Conservation (phyloP, 2,888 invertebrate genomes). For the Volucella inflata region DNA sequence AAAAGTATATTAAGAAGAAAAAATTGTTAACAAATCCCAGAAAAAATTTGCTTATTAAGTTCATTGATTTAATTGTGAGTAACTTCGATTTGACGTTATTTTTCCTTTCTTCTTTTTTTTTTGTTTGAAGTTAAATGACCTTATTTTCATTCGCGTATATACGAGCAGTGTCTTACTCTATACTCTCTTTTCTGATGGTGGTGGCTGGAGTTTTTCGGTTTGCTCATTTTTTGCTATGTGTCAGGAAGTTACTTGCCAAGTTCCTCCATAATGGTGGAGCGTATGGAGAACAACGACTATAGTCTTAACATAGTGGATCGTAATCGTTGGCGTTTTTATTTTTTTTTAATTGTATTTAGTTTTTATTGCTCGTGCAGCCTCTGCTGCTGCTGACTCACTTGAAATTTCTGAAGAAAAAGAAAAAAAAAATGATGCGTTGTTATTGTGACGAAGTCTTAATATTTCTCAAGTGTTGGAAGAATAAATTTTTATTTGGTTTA, state of each 20-base stretch:
- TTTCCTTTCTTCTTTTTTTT: background rate
- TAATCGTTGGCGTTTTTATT: background rate
- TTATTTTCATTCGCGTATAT: conserved; percentile 3
- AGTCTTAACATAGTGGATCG: conserved; percentile 16
- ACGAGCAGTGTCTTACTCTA: too few relatives aligned
- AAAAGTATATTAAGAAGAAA: conserved; percentile 28
- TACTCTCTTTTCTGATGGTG: too few relatives aligned
- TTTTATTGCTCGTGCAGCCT: background rate
- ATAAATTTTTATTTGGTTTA: background rate
- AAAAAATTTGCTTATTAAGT: conserved; percentile 1
- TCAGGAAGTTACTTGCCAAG: conserved; percentile 18
- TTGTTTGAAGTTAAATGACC: conserved; percentile 1
- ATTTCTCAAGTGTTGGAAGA: background rate
- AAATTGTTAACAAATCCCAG: background rate
- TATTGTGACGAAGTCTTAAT: conserved; percentile 38
- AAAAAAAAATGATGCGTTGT: conserved; percentile 23
- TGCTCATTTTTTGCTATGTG: conserved; percentile 4
- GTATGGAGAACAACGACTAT: background rate
- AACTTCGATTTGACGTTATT: background rate
- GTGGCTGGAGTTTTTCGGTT: conserved; percentile 11
- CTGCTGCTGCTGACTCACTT: conserved; percentile 58
- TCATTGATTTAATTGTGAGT: conserved; percentile 18
- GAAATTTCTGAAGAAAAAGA: conserved; percentile 25
- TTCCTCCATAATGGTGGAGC: conserved; percentile 26
- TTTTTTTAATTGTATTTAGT: background rate